phyloP scores from a whole-genome alignment of 1,140 invertebrate genomes.

The Zaprionus lachaisei region DNA sequence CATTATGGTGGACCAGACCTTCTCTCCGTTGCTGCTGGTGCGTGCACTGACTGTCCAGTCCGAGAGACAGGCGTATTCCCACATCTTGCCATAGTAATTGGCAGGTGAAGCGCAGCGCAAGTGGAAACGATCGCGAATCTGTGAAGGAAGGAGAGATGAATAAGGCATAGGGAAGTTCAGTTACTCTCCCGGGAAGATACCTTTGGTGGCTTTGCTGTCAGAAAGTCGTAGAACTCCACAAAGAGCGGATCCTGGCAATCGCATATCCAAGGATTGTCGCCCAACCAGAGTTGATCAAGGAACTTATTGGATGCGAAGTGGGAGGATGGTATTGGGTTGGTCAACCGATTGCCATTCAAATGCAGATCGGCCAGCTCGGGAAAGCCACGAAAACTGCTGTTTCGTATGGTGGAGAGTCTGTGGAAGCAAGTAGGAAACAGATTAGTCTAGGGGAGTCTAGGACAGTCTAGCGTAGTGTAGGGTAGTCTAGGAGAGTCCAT shows the following conservation, averaged over 20 bases:
- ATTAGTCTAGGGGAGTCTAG: not conserved
- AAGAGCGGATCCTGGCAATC: conserved; percentile 87
- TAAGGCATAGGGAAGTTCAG: accelerated
- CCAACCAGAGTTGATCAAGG: conserved; percentile 86
- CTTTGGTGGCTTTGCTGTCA: conserved; percentile 87
- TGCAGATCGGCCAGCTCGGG: conserved; percentile 78
- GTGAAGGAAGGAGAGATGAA: not conserved
- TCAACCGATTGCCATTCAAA: conserved; percentile 88
- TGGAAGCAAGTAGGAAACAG: not conserved
- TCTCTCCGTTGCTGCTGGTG: conserved; percentile 83
- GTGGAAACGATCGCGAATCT: conserved; percentile 69
- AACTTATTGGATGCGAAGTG: conserved; percentile 87
- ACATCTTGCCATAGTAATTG: conserved; percentile 87
- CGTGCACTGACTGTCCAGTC: conserved; percentile 86
- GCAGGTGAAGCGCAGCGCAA: conserved; percentile 87
- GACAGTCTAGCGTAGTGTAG: no score
- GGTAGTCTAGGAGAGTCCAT: no score
- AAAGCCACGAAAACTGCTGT: conserved; percentile 6
- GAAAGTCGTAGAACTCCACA: conserved; percentile 86
- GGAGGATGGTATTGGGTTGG: conserved; percentile 86
- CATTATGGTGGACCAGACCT: conserved; percentile 87
- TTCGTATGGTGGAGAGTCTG: conserved; percentile 57
- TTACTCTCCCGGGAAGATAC: conserved; percentile 50
- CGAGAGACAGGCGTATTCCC: conserved; percentile 88
- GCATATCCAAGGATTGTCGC: conserved; percentile 91